Evolutionary conservation across 2,888 invertebrate genomes (phyloP).

Genomic region (Latrodectus hesperus): DNA sequence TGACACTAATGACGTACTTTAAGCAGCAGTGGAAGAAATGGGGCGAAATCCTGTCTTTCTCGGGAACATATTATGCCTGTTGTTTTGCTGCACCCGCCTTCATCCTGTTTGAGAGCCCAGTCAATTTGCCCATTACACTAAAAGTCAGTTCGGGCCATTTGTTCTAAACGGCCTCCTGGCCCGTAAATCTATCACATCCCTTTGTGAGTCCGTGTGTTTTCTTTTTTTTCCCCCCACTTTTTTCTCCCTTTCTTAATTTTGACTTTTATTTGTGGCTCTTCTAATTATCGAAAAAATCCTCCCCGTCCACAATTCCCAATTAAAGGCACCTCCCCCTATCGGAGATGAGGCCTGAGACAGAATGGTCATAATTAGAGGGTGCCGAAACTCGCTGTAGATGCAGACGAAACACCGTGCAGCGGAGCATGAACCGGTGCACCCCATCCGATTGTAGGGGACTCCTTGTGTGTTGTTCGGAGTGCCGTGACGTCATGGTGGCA

Average conservation of each 20-base stretch:
- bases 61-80: background rate
- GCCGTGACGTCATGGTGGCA: slow-evolving; percentile 41
- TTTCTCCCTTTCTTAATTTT: background rate
- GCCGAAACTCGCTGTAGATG: slow-evolving; percentile 24
- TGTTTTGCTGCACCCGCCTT: background rate
- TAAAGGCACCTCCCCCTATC: slow-evolving; percentile 16
- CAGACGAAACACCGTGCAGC: slow-evolving; percentile 58
- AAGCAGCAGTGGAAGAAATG: background rate
- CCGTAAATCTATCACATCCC: slow-evolving; percentile 49
- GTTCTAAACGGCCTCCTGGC: slow-evolving; percentile 24
- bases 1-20: background rate
- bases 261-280: slow-evolving; percentile 67
- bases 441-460: background rate
- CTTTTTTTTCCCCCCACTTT: too few species aligned
- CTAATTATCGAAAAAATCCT: slow-evolving; percentile 57
- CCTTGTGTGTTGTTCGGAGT: slow-evolving; percentile 23
- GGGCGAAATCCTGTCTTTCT: background rate
- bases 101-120: background rate
- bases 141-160: slow-evolving; percentile 56
- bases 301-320: slow-evolving; percentile 47
- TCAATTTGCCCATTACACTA: slow-evolving; percentile 38
- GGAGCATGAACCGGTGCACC: slow-evolving; percentile 47
- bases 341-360: slow-evolving; percentile 6
- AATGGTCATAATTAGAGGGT: slow-evolving; percentile 57
- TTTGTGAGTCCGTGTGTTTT: slow-evolving; percentile 12